Conservation (phyloP, 2,888 invertebrate genomes). For the Keiferia lycopersicella region DNA sequence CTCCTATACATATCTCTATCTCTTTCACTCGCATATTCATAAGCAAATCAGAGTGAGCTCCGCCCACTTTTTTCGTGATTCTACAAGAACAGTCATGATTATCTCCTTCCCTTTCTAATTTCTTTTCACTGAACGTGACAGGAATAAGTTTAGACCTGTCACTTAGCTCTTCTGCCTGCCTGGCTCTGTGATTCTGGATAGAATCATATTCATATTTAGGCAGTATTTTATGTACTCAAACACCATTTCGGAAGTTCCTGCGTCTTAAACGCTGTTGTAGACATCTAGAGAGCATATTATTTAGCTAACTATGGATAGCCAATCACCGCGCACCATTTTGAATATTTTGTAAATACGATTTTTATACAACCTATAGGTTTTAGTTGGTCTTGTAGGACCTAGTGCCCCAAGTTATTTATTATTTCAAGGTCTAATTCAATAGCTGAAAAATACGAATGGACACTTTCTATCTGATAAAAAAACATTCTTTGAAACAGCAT, state of each 20-base stretch:
- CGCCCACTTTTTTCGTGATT: too few species aligned
- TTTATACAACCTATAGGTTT: constrained; percentile 19
- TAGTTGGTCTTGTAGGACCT: constrained; percentile 15
- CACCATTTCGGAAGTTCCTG: not conserved
- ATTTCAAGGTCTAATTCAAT: not conserved
- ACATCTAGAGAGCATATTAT: not conserved
- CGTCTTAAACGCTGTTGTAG: constrained; percentile 9
- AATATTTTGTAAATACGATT: constrained; percentile 20
- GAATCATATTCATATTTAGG: not conserved
- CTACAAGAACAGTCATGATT: too few species aligned
- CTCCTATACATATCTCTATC: too few species aligned
- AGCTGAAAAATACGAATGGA: not conserved
- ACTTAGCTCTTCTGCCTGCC: too few species aligned
- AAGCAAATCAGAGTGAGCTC: too few species aligned
- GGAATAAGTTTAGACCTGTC: too few species aligned
- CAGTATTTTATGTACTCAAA: not conserved
- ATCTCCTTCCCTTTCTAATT: too few species aligned
- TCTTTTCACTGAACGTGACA: too few species aligned
- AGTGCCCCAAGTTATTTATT: not conserved
- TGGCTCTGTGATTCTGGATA: too few species aligned
- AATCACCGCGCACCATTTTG: constrained; percentile 8
- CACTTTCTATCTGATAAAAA: too few species aligned
- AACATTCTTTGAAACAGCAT: too few species aligned
- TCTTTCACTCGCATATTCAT: too few species aligned
- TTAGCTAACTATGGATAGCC: not conserved